phyloP scores from a whole-genome alignment of 1,140 invertebrate species.

The Micrasema longulum region DNA sequence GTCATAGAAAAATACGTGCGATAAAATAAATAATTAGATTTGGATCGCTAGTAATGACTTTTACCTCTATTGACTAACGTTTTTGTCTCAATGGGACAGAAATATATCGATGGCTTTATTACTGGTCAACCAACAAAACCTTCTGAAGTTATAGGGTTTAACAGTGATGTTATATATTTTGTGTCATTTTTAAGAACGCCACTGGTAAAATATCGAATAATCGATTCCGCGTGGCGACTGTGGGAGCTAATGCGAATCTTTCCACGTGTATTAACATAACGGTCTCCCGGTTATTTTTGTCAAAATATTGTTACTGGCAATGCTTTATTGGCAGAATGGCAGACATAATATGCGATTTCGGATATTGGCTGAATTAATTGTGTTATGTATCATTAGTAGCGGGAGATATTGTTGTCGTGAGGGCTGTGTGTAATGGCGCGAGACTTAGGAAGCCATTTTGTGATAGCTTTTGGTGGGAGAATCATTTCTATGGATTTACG shows the following conservation, averaged over 20 bases:
- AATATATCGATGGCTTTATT: too few species aligned
- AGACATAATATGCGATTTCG: constrained; percentile 32
- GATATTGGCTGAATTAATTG: constrained; percentile 50
- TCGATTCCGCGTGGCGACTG: neutral
- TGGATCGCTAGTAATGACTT: too few species aligned
- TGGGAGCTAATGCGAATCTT: constrained; percentile 44
- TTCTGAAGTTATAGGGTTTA: too few species aligned
- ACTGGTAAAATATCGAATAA: constrained; percentile 45
- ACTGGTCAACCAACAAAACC: too few species aligned
- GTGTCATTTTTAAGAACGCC: constrained; percentile 26
- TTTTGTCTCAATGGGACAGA: too few species aligned
- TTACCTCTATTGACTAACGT: too few species aligned
- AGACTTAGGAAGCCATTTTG: constrained; percentile 40
- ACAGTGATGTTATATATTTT: too few species aligned
- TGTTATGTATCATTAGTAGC: constrained; percentile 51
- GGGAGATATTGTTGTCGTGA: constrained; percentile 27
- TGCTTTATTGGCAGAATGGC: constrained; percentile 47
- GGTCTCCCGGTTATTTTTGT: constrained; percentile 50
- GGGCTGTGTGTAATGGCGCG: constrained; percentile 49
- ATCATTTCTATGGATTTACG: constrained; percentile 23
- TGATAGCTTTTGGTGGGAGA: constrained; percentile 20
- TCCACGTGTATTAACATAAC: constrained; percentile 53
- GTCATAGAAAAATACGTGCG: too few species aligned
- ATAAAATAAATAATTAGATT: too few species aligned
- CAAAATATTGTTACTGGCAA: constrained; percentile 52